phyloP scores from a whole-genome alignment of 2,797 vertebrate species.

The Rhabdomys pumilio region DNA sequence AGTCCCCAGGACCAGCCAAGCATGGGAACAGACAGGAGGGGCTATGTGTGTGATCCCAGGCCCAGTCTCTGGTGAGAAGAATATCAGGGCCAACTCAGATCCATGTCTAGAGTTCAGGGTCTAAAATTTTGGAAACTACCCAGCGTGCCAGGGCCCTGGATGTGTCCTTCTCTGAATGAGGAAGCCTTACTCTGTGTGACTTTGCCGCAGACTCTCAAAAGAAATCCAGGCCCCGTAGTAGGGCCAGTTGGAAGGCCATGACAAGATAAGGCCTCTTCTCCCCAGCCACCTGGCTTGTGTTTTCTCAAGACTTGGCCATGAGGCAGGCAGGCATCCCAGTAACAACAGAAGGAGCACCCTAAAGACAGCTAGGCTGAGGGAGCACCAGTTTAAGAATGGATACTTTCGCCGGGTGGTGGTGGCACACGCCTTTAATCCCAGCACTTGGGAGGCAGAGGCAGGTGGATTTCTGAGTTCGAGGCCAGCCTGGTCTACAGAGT shows the following conservation, averaged over 20 bases:
- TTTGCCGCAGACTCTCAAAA: not conserved
- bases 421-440: too few relatives aligned
- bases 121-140: not conserved
- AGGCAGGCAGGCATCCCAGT: not conserved
- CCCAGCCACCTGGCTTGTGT: not conserved
- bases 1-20: not conserved
- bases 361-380: too few relatives aligned
- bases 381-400: not conserved
- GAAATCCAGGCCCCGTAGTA: not conserved
- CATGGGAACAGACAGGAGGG: not conserved
- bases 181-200: not conserved
- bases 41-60: not conserved
- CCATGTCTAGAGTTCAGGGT: not conserved
- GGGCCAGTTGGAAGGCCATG: not conserved
- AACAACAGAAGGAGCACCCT: not conserved
- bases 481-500: too few relatives aligned
- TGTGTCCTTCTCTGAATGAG: not conserved
- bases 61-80: not conserved
- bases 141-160: fast-evolving
- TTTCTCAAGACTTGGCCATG: not conserved
- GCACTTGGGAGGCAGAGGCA: too few relatives aligned
- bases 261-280: not conserved
- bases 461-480: too few relatives aligned
- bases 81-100: not conserved
- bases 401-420: not conserved